These are phyloP conservation scores for Brachionus koreanus DNA, from an alignment of 1,140 invertebrate genomes.

Conservation along the genomic window DNA sequence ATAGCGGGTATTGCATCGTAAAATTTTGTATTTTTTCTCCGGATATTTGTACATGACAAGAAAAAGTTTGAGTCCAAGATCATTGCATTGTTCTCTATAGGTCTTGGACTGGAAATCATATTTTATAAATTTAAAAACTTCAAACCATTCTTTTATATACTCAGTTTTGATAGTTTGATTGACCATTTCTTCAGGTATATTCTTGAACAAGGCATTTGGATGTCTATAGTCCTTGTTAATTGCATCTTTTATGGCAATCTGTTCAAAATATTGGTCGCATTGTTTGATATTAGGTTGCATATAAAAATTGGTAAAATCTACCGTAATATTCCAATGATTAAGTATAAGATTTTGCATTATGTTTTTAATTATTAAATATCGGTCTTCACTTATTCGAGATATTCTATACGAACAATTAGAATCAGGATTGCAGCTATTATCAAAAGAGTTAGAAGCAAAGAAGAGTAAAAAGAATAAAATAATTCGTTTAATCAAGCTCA, in stretches of 20 bases:
- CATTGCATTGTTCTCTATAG: slow-evolving; percentile 22
- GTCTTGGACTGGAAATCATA: slow-evolving; percentile 20
- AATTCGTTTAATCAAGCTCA: not conserved
- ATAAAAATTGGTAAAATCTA: slow-evolving; percentile 40
- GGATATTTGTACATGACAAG: slow-evolving; percentile 8
- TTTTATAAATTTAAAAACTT: slow-evolving; percentile 27
- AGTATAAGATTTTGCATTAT: slow-evolving; percentile 26
- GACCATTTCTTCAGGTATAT: not conserved
- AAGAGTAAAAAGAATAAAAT: slow-evolving; percentile 48
- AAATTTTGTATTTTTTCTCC: slow-evolving; percentile 8
- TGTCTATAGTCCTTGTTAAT: slow-evolving; percentile 20
- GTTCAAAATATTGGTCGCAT: slow-evolving; percentile 35
- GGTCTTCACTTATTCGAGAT: not conserved
- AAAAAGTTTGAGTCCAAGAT: slow-evolving; percentile 35
- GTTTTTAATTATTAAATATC: slow-evolving; percentile 15
- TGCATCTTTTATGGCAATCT: slow-evolving; percentile 10
- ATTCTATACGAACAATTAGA: slow-evolving; percentile 34
- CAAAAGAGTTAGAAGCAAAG: not conserved
- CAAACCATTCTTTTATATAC: slow-evolving; percentile 39
- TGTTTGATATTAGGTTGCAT: slow-evolving; percentile 9
- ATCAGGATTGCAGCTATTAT: not conserved
- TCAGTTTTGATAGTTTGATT: slow-evolving; percentile 23
- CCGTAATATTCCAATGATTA: slow-evolving; percentile 33
- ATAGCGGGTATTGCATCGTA: slow-evolving; percentile 17
- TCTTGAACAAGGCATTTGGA: slow-evolving; percentile 40